Evolutionary conservation across 2,797 vertebrate genomes (phyloP).

Genomic region (Pantherophis alleghaniensis): DNA sequence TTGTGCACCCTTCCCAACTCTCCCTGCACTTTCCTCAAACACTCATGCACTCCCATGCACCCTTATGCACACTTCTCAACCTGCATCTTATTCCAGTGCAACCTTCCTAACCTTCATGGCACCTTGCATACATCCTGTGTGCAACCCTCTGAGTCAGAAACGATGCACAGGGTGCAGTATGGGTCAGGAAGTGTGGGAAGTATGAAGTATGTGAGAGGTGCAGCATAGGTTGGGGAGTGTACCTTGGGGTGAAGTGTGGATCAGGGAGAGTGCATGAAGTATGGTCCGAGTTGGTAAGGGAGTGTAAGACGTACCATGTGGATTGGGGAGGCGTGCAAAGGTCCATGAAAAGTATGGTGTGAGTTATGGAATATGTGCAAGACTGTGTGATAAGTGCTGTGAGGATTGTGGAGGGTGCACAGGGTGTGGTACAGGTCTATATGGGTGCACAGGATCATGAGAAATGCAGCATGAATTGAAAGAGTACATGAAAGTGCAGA

Average conservation of each 20-base stretch:
- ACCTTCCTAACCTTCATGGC: too few relatives aligned
- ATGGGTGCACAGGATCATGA: not conserved
- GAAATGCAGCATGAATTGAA: not conserved
- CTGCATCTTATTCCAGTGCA: too few relatives aligned
- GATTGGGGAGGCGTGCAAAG: not conserved
- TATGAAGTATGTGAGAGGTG: not conserved
- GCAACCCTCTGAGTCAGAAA: too few relatives aligned
- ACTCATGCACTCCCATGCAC: not conserved
- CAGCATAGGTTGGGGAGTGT: not conserved
- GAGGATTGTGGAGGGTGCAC: not conserved
- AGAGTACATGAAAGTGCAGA: not conserved
- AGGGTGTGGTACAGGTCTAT: too few relatives aligned
- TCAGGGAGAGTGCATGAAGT: not conserved
- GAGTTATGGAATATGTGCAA: not conserved
- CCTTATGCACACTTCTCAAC: not conserved
- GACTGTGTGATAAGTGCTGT: not conserved
- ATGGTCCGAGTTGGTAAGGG: not conserved
- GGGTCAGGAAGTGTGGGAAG: not conserved
- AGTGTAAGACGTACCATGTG: not conserved
- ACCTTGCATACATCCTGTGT: too few relatives aligned
- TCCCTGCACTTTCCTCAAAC: not conserved
- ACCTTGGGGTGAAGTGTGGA: not conserved
- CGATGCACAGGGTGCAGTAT: too few relatives aligned
- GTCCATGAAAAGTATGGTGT: not conserved
- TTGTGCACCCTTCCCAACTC: not conserved